These are phyloP conservation scores for Helicoverpa zea DNA, from an alignment of 1,140 invertebrate species.

Conservation along the genomic window DNA sequence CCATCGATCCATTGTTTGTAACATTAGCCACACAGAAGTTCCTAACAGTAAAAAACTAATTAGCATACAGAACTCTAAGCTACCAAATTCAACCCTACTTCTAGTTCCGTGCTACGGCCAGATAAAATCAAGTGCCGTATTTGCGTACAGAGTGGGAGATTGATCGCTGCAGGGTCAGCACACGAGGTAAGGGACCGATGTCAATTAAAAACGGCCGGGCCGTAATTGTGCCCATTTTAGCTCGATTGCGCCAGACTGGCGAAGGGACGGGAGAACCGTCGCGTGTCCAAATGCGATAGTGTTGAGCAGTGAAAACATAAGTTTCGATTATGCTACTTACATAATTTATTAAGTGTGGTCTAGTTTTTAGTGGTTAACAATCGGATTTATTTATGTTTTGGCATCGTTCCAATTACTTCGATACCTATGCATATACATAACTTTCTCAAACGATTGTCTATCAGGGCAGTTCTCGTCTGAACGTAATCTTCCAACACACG, in stretches of 20 bases:
- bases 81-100: constrained; percentile 6
- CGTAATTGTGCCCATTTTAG: constrained; percentile 79
- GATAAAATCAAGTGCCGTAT: constrained; percentile 29
- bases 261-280: constrained; percentile 38
- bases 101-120: constrained; percentile 2
- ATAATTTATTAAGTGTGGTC: not conserved
- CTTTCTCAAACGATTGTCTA: too few species aligned
- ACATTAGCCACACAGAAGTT: not conserved
- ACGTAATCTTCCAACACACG: too few species aligned
- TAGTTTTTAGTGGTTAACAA: constrained; percentile 16
- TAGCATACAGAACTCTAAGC: not conserved
- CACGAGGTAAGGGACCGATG: constrained; percentile 63
- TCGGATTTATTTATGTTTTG: not conserved
- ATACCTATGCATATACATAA: too few species aligned
- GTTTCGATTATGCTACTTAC: not conserved
- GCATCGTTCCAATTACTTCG: too few species aligned
- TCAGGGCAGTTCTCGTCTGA: too few species aligned
- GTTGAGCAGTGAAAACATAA: constrained; percentile 35
- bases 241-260: constrained; percentile 64
- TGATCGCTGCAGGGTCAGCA: constrained; percentile 53
- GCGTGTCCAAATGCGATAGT: constrained; percentile 52
- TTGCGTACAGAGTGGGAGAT: constrained; percentile 46
- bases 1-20: not conserved
- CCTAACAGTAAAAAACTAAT: not conserved
- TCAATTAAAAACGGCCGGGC: constrained; percentile 77